Evolutionary conservation across 2,113 vertebrate genomes (phyloP).

Genomic region (Sinocyclocheilus rhinocerous): DNA sequence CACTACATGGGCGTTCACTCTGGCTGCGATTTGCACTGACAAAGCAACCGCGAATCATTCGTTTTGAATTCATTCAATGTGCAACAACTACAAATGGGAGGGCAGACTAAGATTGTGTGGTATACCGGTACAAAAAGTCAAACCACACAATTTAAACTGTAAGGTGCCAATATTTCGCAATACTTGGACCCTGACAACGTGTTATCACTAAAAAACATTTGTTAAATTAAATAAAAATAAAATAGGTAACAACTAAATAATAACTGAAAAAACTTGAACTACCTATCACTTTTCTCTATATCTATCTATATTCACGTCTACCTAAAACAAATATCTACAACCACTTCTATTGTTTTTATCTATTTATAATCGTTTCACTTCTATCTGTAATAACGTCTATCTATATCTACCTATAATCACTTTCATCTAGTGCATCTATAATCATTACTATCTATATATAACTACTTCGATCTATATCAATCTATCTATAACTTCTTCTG

Average conservation of each 20-base stretch:
- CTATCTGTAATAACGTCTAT: too few species aligned
- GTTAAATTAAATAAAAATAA: not conserved
- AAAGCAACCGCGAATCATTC: not conserved
- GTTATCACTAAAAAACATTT: not conserved
- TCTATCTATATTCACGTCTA: too few species aligned
- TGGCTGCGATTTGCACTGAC: not conserved
- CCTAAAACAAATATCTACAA: too few species aligned
- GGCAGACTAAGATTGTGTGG: not conserved
- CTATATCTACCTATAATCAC: not conserved
- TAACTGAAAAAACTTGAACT: too few species aligned
- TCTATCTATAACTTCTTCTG: not conserved
- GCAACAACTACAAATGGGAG: not conserved
- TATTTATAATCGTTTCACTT: too few species aligned
- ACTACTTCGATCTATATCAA: not conserved
- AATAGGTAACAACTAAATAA: too few species aligned
- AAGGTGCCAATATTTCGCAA: not conserved
- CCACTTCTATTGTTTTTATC: not conserved
- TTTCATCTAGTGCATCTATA: too few species aligned
- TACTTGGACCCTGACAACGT: not conserved
- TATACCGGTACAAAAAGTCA: not conserved
- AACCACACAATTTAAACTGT: not conserved
- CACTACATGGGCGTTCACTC: not conserved
- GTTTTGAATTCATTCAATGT: not conserved
- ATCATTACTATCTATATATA: too few species aligned
- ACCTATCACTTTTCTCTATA: too few species aligned